Percentiles rank a stretch among this genome's conserved stretches.
Evolutionary conservation across 2,113 vertebrate genomes (phyloP).

Genomic region (Muntiacus muntjak): DNA sequence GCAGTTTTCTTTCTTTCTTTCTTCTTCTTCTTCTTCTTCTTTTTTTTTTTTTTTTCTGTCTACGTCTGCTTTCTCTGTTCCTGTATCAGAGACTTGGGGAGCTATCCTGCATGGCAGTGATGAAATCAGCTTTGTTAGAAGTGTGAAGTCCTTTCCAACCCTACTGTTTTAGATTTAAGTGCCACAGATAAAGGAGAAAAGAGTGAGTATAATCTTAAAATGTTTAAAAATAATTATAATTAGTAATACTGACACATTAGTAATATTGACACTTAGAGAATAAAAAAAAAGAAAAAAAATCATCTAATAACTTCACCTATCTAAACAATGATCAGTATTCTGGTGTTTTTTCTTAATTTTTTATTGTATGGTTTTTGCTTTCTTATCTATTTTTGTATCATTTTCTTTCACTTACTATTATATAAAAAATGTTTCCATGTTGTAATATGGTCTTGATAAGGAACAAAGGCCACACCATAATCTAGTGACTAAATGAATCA

Average conservation of each 20-base stretch:
- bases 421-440: not conserved
- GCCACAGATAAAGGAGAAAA: not conserved
- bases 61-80: not conserved
- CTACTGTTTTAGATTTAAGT: not conserved
- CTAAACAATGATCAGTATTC: not conserved
- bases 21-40: not conserved
- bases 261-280: not conserved
- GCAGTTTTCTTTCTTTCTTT: not conserved
- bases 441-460: not conserved
- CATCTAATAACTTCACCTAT: not conserved
- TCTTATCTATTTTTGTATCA: not conserved
- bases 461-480: not conserved
- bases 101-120: not conserved
- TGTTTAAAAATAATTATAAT: not conserved
- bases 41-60: not conserved
- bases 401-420: not conserved
- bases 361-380: not conserved
- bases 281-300: not conserved
- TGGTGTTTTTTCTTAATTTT: not conserved
- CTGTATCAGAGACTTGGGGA: not conserved
- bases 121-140: not conserved
- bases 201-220: not conserved
- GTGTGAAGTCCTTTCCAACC: not conserved
- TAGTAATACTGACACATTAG: not conserved
- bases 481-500: not conserved